Conservation (phyloP, 2,888 invertebrate species). For the Acronicta psi region DNA sequence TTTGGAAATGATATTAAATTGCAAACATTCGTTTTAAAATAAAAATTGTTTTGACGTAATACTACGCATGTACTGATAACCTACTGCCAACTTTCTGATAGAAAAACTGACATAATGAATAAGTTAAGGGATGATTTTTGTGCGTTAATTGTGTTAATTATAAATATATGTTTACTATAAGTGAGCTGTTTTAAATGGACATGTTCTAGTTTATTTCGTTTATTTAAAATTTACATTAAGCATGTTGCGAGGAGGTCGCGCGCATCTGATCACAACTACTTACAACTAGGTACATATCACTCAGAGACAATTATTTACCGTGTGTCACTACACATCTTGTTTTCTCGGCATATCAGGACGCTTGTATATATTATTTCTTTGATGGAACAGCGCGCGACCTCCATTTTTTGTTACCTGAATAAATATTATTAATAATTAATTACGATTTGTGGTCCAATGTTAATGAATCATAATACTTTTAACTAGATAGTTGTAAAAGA, state of each 20-base stretch:
- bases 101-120: slow-evolving; percentile 66
- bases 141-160: slow-evolving; percentile 85
- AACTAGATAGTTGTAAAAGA: slow-evolving; percentile 84
- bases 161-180: slow-evolving; percentile 82
- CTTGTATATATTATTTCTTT: slow-evolving; percentile 55
- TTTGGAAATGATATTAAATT: slow-evolving; percentile 81
- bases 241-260: slow-evolving; percentile 77
- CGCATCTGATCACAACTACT: slow-evolving; percentile 57
- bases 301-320: slow-evolving; percentile 55
- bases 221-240: slow-evolving; percentile 81
- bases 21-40: slow-evolving; percentile 70
- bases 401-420: slow-evolving; percentile 89
- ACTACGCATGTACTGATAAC: slow-evolving; percentile 78
- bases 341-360: slow-evolving; percentile 76
- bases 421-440: slow-evolving; percentile 86
- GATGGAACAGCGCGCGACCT: slow-evolving; percentile 73
- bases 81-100: slow-evolving; percentile 87
- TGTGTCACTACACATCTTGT: slow-evolving; percentile 56
- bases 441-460: slow-evolving; percentile 89
- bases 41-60: slow-evolving; percentile 65
- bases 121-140: slow-evolving; percentile 80
- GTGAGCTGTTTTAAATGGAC: slow-evolving; percentile 82
- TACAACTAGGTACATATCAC: slow-evolving; percentile 75
- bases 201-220: slow-evolving; percentile 85
- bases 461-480: slow-evolving; percentile 86